phyloP scores from a whole-genome alignment of 2,113 vertebrate species.

The Ursus arctos region DNA sequence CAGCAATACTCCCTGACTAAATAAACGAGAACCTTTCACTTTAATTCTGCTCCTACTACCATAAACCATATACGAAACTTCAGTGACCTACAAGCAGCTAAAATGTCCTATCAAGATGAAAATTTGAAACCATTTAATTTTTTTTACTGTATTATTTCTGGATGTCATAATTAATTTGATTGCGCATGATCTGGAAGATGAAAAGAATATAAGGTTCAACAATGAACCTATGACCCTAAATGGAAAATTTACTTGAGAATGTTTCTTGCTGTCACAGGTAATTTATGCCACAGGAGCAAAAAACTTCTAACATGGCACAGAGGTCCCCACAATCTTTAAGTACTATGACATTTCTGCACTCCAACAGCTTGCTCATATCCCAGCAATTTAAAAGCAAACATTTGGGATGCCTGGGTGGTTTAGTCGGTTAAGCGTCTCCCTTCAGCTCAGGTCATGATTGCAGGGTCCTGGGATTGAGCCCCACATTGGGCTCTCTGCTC shows the following conservation, averaged over 20 bases:
- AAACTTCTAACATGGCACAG: neutral
- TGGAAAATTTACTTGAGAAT: slow-evolving; percentile 90
- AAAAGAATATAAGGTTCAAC: slow-evolving; percentile 87
- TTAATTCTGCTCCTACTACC: neutral
- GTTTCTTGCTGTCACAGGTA: slow-evolving; percentile 87
- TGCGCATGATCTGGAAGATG: slow-evolving; percentile 82
- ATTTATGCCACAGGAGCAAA: slow-evolving; percentile 73
- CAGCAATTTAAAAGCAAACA: neutral
- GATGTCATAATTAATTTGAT: slow-evolving; percentile 83
- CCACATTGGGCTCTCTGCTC: too few relatives aligned
- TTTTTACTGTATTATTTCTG: slow-evolving; percentile 57
- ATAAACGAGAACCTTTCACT: neutral
- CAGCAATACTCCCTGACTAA: slow-evolving; percentile 81
- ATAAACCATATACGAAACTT: neutral
- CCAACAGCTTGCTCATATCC: slow-evolving; percentile 36
- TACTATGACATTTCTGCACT: neutral
- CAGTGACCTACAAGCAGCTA: neutral
- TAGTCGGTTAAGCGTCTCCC: too few relatives aligned
- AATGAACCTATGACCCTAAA: slow-evolving; percentile 88
- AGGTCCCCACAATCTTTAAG: neutral
- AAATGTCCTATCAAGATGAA: neutral
- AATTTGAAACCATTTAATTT: neutral
- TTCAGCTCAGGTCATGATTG: too few relatives aligned
- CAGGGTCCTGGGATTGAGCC: too few relatives aligned
- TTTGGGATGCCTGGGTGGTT: too few relatives aligned